phyloP scores from a whole-genome alignment of 2,888 invertebrate genomes.

The Caenorhabditis wallacei region DNA sequence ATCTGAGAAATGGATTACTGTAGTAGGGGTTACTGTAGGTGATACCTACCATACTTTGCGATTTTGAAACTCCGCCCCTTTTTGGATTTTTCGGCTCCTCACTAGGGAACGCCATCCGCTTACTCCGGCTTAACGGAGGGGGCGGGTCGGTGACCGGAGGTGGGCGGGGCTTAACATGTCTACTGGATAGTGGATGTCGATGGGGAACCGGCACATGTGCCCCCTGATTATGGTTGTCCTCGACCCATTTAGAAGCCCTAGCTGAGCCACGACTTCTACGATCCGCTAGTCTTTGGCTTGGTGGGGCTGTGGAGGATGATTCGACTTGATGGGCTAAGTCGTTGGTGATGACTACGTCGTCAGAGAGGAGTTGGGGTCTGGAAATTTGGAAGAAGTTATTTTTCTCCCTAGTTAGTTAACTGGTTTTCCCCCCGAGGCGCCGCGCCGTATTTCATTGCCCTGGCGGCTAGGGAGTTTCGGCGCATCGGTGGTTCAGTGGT shows the following conservation, averaged over 20 bases:
- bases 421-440: background rate
- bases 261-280: conserved; percentile 56
- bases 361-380: conserved; percentile 61
- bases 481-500: conserved; percentile 78
- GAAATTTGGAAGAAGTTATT: background rate
- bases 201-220: too few species aligned
- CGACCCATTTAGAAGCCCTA: conserved; percentile 58
- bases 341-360: conserved; percentile 59
- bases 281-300: background rate
- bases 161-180: too few species aligned
- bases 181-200: too few species aligned
- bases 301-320: background rate
- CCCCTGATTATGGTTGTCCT: conserved; percentile 36
- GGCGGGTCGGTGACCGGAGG: background rate
- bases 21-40: too few species aligned
- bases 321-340: conserved; percentile 45
- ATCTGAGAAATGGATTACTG: background rate
- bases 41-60: conserved; percentile 11
- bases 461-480: background rate
- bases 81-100: too few species aligned
- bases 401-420: background rate
- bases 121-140: conserved; percentile 41
- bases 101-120: conserved; percentile 61
- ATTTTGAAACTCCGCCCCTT: too few species aligned
- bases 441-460: background rate